Percentiles rank a stretch among this genome's conserved stretches.
Conservation (phyloP, 37 sponge, comb jelly and placozoan species). For the Dysidea cf. avara region DNA sequence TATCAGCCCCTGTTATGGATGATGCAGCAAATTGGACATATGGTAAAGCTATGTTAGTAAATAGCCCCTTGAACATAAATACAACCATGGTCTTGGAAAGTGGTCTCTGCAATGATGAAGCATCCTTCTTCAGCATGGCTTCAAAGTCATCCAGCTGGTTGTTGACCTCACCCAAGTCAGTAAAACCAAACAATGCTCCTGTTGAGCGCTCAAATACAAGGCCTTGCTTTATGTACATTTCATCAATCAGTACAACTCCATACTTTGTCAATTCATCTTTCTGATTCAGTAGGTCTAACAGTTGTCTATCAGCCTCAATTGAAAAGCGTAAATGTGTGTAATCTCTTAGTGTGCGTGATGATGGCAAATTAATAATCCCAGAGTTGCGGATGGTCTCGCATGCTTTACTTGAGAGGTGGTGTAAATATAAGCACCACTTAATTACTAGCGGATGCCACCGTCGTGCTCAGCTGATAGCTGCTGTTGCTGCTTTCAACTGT, state of each 20-base stretch:
- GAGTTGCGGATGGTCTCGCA: not conserved
- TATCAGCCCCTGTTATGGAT: not conserved
- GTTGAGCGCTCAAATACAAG: not conserved
- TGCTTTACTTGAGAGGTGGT: not conserved
- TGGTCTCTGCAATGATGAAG: not conserved
- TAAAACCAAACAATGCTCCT: conserved; percentile 2
- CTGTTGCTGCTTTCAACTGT: too few relatives aligned
- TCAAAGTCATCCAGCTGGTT: not conserved
- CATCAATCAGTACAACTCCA: conserved; percentile 1
- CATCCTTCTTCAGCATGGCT: not conserved
- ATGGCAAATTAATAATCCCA: not conserved
- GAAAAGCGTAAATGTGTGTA: conserved; percentile 3
- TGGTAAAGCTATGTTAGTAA: not conserved
- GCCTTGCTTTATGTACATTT: conserved; percentile 5
- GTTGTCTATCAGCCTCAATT: not conserved
- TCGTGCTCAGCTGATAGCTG: too few relatives aligned
- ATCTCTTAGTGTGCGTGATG: not conserved
- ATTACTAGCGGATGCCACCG: not conserved
- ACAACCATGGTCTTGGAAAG: not conserved
- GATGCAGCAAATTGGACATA: not conserved
- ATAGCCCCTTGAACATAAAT: not conserved
- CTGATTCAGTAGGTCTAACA: not conserved
- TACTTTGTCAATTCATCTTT: too few relatives aligned
- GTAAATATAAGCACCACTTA: not conserved
- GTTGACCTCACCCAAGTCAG: not conserved